Conservation (phyloP, 2,797 vertebrate genomes). For the Coluber constrictor region DNA sequence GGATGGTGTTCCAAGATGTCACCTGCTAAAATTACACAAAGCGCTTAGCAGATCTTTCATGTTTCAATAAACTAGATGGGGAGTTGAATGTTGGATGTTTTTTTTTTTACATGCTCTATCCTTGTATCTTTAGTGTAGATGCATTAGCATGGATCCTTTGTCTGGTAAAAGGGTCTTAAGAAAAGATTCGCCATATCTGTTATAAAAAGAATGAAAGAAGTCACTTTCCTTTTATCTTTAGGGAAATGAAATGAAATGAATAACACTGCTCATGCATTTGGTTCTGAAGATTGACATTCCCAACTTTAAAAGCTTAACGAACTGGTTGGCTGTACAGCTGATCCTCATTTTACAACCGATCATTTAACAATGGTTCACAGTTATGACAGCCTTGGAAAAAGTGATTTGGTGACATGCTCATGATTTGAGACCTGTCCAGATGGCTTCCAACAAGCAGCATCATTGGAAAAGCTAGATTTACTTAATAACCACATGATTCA, state of each 20-base stretch:
- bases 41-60: background rate
- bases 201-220: background rate
- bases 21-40: constrained; percentile 2
- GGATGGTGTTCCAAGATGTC: constrained; percentile 24
- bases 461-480: too few relatives aligned
- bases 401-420: background rate
- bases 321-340: background rate
- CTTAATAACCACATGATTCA: too few relatives aligned
- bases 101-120: background rate
- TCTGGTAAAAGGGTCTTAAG: background rate
- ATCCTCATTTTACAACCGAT: background rate
- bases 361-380: background rate
- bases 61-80: background rate
- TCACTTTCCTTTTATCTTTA: background rate
- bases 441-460: background rate
- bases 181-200: background rate
- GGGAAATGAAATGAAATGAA: background rate
- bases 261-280: background rate
- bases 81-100: background rate
- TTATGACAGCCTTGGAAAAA: background rate
- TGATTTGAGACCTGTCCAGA: background rate
- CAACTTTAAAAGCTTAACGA: background rate
- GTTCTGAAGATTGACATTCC: background rate
- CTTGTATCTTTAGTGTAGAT: background rate
- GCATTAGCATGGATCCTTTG: background rate